phyloP scores from a whole-genome alignment of 2,113 vertebrate genomes.

The Grammomys surdaster region DNA sequence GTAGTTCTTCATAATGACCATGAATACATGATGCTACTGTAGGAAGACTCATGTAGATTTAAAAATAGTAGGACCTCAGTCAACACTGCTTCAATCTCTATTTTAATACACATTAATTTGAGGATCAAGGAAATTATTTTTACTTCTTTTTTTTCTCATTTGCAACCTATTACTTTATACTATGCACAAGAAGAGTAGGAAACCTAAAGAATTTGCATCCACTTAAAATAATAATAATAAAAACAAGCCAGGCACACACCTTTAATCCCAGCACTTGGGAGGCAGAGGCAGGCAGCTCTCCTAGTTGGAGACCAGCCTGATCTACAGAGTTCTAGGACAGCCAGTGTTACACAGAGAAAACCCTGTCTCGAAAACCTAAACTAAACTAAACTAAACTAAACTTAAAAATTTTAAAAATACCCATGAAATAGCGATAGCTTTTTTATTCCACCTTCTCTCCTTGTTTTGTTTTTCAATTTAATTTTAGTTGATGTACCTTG shows the following conservation, averaged over 20 bases:
- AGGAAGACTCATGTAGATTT: background rate
- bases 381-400: background rate
- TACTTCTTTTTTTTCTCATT: background rate
- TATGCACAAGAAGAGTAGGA: constrained; percentile 4
- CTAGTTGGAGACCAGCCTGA: background rate
- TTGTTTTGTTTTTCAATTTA: constrained; percentile 22
- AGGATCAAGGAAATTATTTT: constrained; percentile 32
- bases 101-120: background rate
- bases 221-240: background rate
- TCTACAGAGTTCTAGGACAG: background rate
- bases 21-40: background rate
- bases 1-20: constrained; percentile 15
- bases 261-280: background rate
- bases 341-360: background rate
- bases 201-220: background rate
- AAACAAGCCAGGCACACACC: background rate
- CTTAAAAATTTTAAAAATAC: background rate
- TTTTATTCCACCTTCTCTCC: constrained; percentile 1
- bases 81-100: constrained; percentile 44
- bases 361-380: background rate
- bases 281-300: background rate
- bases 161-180: constrained; percentile 4
- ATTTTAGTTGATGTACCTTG: background rate
- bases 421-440: background rate
- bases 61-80: background rate